phyloP scores from a whole-genome alignment of 2,113 vertebrate genomes.

The Mobula hypostoma region DNA sequence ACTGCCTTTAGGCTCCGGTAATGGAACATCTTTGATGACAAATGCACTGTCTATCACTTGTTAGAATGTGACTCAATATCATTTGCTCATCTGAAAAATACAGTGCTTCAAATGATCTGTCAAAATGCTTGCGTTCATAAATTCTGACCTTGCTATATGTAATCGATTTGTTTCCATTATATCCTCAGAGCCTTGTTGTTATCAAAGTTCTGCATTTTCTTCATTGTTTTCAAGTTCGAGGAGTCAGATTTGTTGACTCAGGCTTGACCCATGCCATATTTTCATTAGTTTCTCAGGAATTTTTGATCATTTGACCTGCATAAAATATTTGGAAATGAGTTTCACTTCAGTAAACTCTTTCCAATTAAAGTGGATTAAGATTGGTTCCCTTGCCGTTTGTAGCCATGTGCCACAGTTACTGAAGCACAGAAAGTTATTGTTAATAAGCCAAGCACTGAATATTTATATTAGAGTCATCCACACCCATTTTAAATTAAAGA shows the following conservation, averaged over 20 bases:
- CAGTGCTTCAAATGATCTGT: background rate
- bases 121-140: slow-evolving; percentile 11
- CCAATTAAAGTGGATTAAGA: slow-evolving; percentile 7
- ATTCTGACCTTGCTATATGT: background rate
- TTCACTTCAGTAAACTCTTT: background rate
- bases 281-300: background rate
- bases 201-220: background rate
- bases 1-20: background rate
- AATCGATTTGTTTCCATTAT: background rate
- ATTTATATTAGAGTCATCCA: background rate
- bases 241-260: background rate
- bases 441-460: background rate
- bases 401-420: background rate
- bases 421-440: background rate
- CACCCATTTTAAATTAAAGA: background rate
- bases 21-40: slow-evolving; percentile 16
- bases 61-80: background rate
- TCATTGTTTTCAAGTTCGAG: background rate
- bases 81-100: slow-evolving; percentile 25
- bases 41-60: background rate
- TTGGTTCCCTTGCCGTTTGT: background rate
- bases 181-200: background rate
- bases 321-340: background rate
- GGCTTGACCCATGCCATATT: background rate
- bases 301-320: background rate